phyloP scores from a whole-genome alignment of 2,113 vertebrate genomes.

The Ciconia boyciana region DNA sequence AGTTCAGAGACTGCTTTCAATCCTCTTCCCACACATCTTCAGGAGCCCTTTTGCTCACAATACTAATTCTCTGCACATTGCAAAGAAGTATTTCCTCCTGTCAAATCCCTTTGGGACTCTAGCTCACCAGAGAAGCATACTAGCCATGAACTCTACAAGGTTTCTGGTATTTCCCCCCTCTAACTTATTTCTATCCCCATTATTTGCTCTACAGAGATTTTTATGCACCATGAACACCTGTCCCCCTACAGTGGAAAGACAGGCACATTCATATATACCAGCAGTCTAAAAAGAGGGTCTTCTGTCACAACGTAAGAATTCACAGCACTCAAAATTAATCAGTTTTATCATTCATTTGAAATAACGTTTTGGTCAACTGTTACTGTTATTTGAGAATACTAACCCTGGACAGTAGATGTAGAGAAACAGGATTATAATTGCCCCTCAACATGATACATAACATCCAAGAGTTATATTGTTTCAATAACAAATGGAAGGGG shows the following conservation, averaged over 20 bases:
- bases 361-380: not conserved
- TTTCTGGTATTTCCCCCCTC: not conserved
- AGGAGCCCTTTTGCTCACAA: not conserved
- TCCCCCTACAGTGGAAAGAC: not conserved
- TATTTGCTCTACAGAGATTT: not conserved
- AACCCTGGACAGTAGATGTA: not conserved
- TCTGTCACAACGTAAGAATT: not conserved
- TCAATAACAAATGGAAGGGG: not conserved
- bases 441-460: not conserved
- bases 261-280: not conserved
- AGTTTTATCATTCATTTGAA: not conserved
- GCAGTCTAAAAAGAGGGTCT: not conserved
- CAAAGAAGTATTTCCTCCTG: not conserved
- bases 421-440: not conserved
- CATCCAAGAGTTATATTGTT: not conserved
- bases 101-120: not conserved
- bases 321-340: accelerated
- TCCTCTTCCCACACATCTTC: not conserved
- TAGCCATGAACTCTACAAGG: not conserved
- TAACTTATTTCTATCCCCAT: not conserved
- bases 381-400: not conserved
- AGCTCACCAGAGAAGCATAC: not conserved
- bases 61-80: not conserved
- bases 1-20: not conserved
- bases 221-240: not conserved